A percentile compares a stretch with the other conserved stretches of the same genome.
phyloP scores from a whole-genome alignment of 2,113 vertebrate species.

The Thunnus maccoyii region DNA sequence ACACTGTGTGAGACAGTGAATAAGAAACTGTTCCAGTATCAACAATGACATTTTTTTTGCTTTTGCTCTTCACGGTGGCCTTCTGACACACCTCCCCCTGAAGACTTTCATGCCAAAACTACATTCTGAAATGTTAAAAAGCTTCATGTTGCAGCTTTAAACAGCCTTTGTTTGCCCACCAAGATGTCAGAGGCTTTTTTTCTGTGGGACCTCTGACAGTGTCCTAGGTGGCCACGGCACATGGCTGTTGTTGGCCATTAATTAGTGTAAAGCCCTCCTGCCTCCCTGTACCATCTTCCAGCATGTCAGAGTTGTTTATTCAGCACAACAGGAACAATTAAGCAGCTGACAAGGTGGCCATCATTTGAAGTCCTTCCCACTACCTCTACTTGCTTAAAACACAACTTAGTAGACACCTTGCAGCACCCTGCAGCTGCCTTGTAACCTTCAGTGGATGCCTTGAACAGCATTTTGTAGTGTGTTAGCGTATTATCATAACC shows the following conservation, averaged over 20 bases:
- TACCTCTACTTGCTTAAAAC: constrained; percentile 39
- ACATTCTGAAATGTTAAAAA: not conserved
- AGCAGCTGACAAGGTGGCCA: constrained; percentile 47
- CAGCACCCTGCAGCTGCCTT: constrained; percentile 45
- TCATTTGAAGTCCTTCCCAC: constrained; percentile 55
- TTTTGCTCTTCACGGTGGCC: not conserved
- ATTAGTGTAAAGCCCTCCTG: constrained; percentile 61
- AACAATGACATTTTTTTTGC: not conserved
- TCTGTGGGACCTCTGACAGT: constrained; percentile 39
- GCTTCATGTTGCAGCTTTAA: constrained; percentile 9
- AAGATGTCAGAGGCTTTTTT: constrained; percentile 33
- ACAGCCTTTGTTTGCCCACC: not conserved
- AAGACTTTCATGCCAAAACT: constrained; percentile 13
- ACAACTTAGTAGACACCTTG: constrained; percentile 37
- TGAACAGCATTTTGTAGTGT: constrained; percentile 63
- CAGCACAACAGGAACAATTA: constrained; percentile 75
- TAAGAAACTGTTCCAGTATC: not conserved
- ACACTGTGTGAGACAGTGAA: not conserved
- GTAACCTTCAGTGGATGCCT: constrained; percentile 69
- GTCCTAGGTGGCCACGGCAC: constrained; percentile 37
- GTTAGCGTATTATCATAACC: constrained; percentile 67
- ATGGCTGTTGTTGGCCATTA: constrained; percentile 64
- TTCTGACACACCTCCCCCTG: not conserved
- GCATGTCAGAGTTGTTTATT: constrained; percentile 73
- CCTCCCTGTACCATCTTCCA: constrained; percentile 28